Evolutionary conservation across 2,888 invertebrate species (phyloP).

Genomic region (Scrobipalpa costella): DNA sequence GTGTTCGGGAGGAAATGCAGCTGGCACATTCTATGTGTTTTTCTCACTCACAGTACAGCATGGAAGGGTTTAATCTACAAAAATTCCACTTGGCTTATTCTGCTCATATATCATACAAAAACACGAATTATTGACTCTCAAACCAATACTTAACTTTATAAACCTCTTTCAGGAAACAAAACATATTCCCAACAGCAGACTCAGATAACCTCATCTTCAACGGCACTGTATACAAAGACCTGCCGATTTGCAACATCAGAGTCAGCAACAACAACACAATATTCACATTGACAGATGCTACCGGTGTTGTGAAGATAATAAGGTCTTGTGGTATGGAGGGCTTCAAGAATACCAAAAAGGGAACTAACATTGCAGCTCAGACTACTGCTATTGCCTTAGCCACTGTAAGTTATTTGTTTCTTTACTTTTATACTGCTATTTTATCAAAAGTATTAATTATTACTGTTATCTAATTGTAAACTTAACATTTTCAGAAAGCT

Average conservation of each 20-base stretch:
- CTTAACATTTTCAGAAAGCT: conserved; percentile 82
- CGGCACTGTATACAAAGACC: conserved; percentile 87
- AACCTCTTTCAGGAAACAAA: conserved; percentile 77
- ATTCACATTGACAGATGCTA: conserved; percentile 85
- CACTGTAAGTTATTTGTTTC: conserved; percentile 76
- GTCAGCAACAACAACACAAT: conserved; percentile 95
- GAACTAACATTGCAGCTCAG: conserved; percentile 98
- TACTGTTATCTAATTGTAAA: no score
- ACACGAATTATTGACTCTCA: neutral
- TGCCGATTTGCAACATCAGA: conserved; percentile 91
- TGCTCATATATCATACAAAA: neutral
- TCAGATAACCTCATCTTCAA: conserved; percentile 87
- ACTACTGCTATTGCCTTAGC: conserved; percentile 93
- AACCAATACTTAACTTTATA: neutral
- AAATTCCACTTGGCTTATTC: neutral
- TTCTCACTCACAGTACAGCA: no score
- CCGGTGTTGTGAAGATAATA: conserved; percentile 83
- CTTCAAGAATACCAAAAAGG: conserved; percentile 96
- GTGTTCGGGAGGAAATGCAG: no score
- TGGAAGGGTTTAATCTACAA: no score
- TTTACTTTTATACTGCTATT: neutral
- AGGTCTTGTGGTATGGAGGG: conserved; percentile 94
- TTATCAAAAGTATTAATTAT: no score
- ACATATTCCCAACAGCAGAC: conserved; percentile 87
- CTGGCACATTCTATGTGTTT: no score